Evolutionary conservation across 2,888 invertebrate species (phyloP).

Genomic region (Pseudococcus jackbeardsleyi): DNA sequence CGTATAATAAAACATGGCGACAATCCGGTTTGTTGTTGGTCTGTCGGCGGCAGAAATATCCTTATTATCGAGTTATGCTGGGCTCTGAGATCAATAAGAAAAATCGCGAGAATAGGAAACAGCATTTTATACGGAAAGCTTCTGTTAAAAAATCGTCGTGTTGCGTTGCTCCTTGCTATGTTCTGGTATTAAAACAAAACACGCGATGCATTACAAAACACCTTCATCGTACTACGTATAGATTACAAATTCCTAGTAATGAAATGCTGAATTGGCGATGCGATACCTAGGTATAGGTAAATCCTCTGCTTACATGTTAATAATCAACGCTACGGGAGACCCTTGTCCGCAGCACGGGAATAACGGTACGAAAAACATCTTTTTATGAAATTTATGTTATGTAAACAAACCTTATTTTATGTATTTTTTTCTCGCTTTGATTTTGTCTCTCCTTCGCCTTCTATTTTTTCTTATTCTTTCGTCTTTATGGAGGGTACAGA

Average conservation of each 20-base stretch:
- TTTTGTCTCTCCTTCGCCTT: not conserved
- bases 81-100: conserved; percentile 44
- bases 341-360: not conserved
- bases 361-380: conserved; percentile 53
- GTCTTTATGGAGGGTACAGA: no score
- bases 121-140: not conserved
- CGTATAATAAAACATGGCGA: conserved; percentile 50
- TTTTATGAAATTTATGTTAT: conserved; percentile 57
- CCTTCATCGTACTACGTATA: conserved; percentile 34
- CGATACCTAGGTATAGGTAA: no score
- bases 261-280: conserved; percentile 50
- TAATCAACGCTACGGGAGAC: conserved; percentile 61
- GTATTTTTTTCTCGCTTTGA: not conserved
- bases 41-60: conserved; percentile 46
- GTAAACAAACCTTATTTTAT: conserved; percentile 58
- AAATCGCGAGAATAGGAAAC: conserved; percentile 26
- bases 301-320: conserved; percentile 59
- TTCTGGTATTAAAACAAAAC: conserved; percentile 41
- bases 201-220: conserved; percentile 62
- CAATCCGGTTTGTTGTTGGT: conserved; percentile 49
- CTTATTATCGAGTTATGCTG: conserved; percentile 55
- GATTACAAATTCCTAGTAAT: conserved; percentile 63
- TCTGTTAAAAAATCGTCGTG: conserved; percentile 29
- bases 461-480: no score
- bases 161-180: not conserved